Evolutionary conservation across 2,113 vertebrate species (phyloP).

Genomic region (Melozone crissalis): DNA sequence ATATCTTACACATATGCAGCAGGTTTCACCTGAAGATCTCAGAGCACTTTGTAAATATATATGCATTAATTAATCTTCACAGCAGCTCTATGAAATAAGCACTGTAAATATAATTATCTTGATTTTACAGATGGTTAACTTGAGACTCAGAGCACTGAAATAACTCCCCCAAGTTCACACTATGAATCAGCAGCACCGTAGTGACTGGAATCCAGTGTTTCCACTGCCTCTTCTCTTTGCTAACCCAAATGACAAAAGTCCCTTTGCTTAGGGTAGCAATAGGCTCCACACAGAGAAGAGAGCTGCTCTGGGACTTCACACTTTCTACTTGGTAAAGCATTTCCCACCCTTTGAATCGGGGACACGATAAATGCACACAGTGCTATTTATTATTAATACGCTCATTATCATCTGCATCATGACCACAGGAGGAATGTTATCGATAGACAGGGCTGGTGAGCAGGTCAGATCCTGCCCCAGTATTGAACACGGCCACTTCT

Average conservation of each 20-base stretch:
- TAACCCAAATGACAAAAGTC: background rate
- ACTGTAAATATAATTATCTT: slow-evolving; percentile 65
- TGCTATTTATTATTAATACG: background rate
- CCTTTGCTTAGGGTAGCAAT: background rate
- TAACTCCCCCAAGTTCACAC: slow-evolving; percentile 50
- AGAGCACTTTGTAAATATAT: slow-evolving; percentile 62
- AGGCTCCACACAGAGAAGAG: background rate
- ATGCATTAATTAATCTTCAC: slow-evolving; percentile 64
- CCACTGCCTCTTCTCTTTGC: background rate
- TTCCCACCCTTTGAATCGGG: background rate
- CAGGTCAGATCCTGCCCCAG: background rate
- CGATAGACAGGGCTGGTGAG: background rate
- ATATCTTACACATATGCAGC: slow-evolving; percentile 25
- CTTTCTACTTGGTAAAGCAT: background rate
- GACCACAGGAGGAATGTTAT: background rate
- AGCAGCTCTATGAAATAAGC: slow-evolving; percentile 45
- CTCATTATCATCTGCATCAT: background rate
- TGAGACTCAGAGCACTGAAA: slow-evolving; percentile 47
- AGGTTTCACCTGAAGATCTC: slow-evolving; percentile 47
- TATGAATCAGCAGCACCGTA: background rate
- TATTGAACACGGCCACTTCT: background rate
- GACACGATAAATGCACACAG: background rate
- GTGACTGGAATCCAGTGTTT: background rate
- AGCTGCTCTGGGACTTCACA: background rate
- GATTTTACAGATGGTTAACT: slow-evolving; percentile 61